Percentiles rank a stretch among this genome's conserved stretches.
Conservation (phyloP, 2,113 vertebrate genomes). For the Microtus ochrogaster region DNA sequence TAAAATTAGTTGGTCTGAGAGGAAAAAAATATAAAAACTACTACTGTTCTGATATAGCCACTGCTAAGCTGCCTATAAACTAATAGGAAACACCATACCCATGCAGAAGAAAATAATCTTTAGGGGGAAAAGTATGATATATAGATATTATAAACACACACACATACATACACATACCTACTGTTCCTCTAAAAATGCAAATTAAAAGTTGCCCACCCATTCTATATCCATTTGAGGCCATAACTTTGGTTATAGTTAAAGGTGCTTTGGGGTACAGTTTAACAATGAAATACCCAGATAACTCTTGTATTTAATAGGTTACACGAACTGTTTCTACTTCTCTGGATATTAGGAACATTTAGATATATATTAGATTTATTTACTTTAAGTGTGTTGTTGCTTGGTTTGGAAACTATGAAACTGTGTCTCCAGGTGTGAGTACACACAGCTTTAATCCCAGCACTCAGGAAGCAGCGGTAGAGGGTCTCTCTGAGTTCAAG, state of each 20-base stretch:
- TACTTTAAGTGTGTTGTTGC: not conserved
- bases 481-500: not conserved
- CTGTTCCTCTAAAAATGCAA: slow-evolving; percentile 57
- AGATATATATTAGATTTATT: not conserved
- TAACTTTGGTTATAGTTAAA: not conserved
- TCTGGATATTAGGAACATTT: slow-evolving; percentile 57
- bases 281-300: slow-evolving; percentile 42
- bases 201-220: slow-evolving; percentile 34
- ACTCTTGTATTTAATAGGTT: not conserved
- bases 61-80: not conserved
- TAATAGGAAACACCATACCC: not conserved
- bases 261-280: not conserved
- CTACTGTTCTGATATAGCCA: not conserved
- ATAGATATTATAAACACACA: not conserved
- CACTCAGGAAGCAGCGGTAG: not conserved
- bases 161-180: not conserved
- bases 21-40: slow-evolving; percentile 4
- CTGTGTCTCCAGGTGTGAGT: not conserved
- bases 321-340: slow-evolving; percentile 36
- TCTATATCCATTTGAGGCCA: slow-evolving; percentile 33
- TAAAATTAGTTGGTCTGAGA: slow-evolving; percentile 34
- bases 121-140: not conserved
- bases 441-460: too few relatives aligned
- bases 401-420: not conserved
- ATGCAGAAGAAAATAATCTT: not conserved